These are phyloP conservation scores for Mastigias papua DNA, from an alignment of 30 jellyfish, hydroid and myxozoan genomes.

Conservation along the genomic window DNA sequence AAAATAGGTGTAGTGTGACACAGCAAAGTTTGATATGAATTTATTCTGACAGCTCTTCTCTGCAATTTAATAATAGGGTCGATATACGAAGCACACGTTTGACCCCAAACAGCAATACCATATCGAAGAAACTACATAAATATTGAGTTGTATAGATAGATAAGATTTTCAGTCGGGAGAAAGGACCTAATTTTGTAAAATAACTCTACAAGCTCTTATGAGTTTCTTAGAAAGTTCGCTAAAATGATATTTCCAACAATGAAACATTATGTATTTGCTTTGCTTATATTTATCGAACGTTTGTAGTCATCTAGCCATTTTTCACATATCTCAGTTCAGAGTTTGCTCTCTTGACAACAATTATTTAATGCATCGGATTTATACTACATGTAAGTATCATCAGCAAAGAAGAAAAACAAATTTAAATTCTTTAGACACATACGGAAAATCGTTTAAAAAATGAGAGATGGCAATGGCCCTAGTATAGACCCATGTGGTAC, in stretches of 20 bases:
- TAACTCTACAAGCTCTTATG: background rate
- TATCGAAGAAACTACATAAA: constrained; percentile 37
- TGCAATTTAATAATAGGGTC: constrained; percentile 49
- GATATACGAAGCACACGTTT: constrained; percentile 37
- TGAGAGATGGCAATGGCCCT: background rate
- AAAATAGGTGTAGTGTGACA: constrained; percentile 31
- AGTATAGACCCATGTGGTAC: constrained; percentile 72
- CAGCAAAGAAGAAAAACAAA: background rate
- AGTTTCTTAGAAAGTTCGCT: background rate
- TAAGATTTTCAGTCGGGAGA: background rate
- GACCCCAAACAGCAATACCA: constrained; percentile 50
- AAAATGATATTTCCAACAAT: constrained; percentile 4
- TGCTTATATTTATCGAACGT: background rate
- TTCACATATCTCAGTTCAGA: background rate
- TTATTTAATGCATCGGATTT: background rate
- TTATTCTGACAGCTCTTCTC: constrained; percentile 42
- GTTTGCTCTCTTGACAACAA: constrained; percentile 3
- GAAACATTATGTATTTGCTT: background rate
- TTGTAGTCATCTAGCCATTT: constrained; percentile 23
- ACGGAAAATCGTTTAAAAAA: background rate
- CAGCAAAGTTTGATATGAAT: constrained; percentile 26
- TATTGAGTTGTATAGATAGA: background rate
- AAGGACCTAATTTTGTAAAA: constrained; percentile 4
- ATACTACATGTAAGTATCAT: background rate
- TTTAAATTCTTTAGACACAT: background rate